phyloP scores from a whole-genome alignment of 2,797 vertebrate species.

The Pseudomugil gertrudae region DNA sequence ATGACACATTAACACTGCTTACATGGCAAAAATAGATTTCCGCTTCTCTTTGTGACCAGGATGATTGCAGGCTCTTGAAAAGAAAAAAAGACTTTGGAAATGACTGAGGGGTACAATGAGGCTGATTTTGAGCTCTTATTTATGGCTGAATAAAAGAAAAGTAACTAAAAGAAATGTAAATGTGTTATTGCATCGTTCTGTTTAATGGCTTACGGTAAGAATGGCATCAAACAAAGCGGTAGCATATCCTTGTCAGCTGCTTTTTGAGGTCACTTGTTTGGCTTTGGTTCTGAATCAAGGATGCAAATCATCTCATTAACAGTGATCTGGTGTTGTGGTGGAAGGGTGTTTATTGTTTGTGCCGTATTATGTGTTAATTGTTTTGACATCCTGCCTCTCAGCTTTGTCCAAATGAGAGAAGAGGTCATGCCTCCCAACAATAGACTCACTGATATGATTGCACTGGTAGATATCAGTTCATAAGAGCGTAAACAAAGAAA shows the following conservation, averaged over 20 bases:
- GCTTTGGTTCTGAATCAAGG: conserved; percentile 35
- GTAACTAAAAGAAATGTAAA: background rate
- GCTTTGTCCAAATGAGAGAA: conserved; percentile 11
- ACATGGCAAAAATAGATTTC: background rate
- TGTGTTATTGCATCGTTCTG: background rate
- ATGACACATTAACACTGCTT: background rate
- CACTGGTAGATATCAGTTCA: background rate
- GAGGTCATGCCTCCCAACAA: conserved; percentile 36
- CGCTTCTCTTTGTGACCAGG: background rate
- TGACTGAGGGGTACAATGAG: background rate
- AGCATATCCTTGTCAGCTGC: background rate
- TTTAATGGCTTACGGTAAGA: background rate
- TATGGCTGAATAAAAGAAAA: background rate
- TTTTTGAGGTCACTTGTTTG: conserved; percentile 17
- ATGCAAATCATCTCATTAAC: conserved; percentile 45
- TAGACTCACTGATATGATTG: conserved; percentile 7
- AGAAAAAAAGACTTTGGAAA: background rate
- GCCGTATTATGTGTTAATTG: conserved; percentile 38
- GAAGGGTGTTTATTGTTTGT: conserved; percentile 31
- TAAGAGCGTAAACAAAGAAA: background rate
- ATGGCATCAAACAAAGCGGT: background rate
- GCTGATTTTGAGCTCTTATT: background rate
- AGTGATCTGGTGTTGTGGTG: conserved; percentile 6
- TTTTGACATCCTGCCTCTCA: conserved; percentile 29
- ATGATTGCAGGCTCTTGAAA: background rate